These are phyloP conservation scores for Dissostichus mawsoni DNA, from an alignment of 2,113 vertebrate species.

Conservation along the genomic window DNA sequence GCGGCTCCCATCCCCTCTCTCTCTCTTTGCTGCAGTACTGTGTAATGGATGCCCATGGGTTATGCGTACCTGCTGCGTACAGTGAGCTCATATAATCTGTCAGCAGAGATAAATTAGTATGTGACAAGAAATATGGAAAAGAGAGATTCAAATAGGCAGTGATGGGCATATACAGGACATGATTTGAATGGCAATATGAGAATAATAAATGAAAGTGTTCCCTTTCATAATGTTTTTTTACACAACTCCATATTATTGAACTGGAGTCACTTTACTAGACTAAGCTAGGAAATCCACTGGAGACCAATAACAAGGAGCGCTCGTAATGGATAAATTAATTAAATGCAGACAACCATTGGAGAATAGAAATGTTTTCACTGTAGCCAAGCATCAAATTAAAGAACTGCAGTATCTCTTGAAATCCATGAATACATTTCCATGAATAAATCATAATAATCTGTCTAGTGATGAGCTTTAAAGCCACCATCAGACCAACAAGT, in stretches of 20 bases:
- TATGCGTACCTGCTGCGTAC: conserved; percentile 45
- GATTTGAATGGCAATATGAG: background rate
- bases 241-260: conserved; percentile 29
- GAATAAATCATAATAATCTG: conserved; percentile 13
- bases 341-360: conserved; percentile 42
- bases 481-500: conserved; percentile 5
- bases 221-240: conserved; percentile 5
- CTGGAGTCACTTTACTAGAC: conserved; percentile 37
- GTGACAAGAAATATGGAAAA: conserved; percentile 10
- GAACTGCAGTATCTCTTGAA: conserved; percentile 26
- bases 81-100: conserved; percentile 36
- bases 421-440: conserved; percentile 46
- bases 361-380: conserved; percentile 49
- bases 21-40: conserved; percentile 51
- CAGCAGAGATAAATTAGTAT: conserved; percentile 16
- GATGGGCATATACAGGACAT: background rate
- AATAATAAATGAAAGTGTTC: conserved; percentile 17
- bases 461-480: conserved; percentile 1
- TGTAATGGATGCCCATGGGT: conserved; percentile 48
- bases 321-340: conserved; percentile 65
- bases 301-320: conserved; percentile 57
- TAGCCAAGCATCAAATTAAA: conserved; percentile 54
- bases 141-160: background rate
- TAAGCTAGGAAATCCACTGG: conserved; percentile 42
- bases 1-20: background rate